Evolutionary conservation across 2,888 invertebrate genomes (phyloP), one percentile per base, ranked within the genome.

Genomic region (Nomada ruficornis): DNA sequence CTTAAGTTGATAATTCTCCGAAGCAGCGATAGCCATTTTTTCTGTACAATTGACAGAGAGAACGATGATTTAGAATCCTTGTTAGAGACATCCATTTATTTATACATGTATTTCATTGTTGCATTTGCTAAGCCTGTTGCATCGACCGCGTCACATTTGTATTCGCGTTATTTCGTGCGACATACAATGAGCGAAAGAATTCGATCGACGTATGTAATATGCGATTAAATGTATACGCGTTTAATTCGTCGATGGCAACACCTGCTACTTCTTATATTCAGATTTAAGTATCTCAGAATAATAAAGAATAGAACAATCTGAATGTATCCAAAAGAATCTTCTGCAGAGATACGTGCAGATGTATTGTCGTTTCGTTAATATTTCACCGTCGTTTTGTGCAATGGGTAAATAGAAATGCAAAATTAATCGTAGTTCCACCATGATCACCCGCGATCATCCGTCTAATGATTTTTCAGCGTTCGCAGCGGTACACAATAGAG

Each of bases 1-100:
- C 95, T 98, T 98, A 72, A 98, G 95, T 94, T 98, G 97, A 94
- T 97, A 98, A 90, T 97, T 98, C 94, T 98, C 98, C 90, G 95
- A 94, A 63, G 94, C 94, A 57, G 94, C 93, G 83, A 94, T 94
- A 50, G 95, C 94, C 95, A 95, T 95, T 89, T 91, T 94, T 83
- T 90, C 92, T 90, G 87, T 36, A 80, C 64, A n/a, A 52, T 29
- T 54, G 59, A 68, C 50, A 79, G 79, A 82, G 13, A 57, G 23
- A 47, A 60, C 60, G 47, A 60, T 1, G 23, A 20, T 29, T 20
- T 54, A 59, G 20, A 63, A 29, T 72, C 42, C 23, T 57, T 36
- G 11, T 36, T 2, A 23, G 29, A 23, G 18, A 26, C 59, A 3
- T 23, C 55, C 55, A 36, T 4, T n/a, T 11, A 44, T 20, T 26